phyloP scores from a whole-genome alignment of 2,888 invertebrate species.

The Apodemia mormo region DNA sequence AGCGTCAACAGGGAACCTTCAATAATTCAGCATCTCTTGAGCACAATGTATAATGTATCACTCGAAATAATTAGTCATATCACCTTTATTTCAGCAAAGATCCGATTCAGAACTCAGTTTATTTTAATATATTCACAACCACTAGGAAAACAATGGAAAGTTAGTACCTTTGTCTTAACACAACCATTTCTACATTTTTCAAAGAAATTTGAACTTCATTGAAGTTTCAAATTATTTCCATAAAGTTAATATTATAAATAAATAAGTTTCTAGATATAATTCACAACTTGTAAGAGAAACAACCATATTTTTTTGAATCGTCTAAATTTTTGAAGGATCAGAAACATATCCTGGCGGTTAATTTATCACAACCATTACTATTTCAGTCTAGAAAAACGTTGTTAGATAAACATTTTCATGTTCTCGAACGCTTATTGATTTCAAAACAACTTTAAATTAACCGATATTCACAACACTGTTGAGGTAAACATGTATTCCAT shows the following conservation, averaged over 20 bases:
- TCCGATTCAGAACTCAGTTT: slow-evolving; percentile 58
- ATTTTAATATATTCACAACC: slow-evolving; percentile 74
- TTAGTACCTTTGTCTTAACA: slow-evolving; percentile 48
- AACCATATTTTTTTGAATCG: slow-evolving; percentile 52
- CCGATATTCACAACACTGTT: slow-evolving; percentile 76
- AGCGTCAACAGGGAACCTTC: neutral
- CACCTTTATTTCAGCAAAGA: slow-evolving; percentile 58
- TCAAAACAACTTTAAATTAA: neutral
- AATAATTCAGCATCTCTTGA: neutral
- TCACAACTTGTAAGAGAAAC: slow-evolving; percentile 72
- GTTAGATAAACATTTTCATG: neutral
- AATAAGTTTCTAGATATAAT: slow-evolving; percentile 49
- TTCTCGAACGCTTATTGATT: slow-evolving; percentile 24
- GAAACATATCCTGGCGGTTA: neutral
- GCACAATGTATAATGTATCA: slow-evolving; percentile 41
- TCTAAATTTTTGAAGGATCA: neutral
- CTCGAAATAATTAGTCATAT: slow-evolving; percentile 49
- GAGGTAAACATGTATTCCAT: slow-evolving; percentile 72
- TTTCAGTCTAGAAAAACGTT: slow-evolving; percentile 45
- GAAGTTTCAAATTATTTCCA: neutral
- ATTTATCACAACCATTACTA: slow-evolving; percentile 68
- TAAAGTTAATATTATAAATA: slow-evolving; percentile 1
- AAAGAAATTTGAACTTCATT: slow-evolving; percentile 26
- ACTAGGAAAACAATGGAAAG: slow-evolving; percentile 64
- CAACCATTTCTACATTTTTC: slow-evolving; percentile 49